phyloP scores from a whole-genome alignment of 2,888 invertebrate genomes.

The Cotesia congregata region DNA sequence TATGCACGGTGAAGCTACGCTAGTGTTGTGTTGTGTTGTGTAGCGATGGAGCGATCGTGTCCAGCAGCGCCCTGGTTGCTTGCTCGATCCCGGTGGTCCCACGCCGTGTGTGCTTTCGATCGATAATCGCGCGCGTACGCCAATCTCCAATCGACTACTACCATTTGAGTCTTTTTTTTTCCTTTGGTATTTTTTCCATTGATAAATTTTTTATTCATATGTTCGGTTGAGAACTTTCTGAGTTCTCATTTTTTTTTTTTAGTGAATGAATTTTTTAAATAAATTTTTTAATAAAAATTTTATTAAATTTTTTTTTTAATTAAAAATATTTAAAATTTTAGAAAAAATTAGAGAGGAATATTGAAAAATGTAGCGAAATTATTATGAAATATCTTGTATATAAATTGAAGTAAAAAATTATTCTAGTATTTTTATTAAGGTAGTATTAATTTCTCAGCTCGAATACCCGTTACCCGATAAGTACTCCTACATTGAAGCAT shows the following conservation, averaged over 20 bases:
- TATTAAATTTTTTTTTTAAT: too few species aligned
- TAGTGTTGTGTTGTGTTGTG: constrained; percentile 30
- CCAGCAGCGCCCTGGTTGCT: constrained; percentile 39
- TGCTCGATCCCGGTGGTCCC: constrained; percentile 68
- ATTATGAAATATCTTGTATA: too few species aligned
- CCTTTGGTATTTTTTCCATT: not conserved
- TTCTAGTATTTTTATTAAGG: too few species aligned
- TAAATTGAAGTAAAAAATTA: too few species aligned
- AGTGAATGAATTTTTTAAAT: too few species aligned
- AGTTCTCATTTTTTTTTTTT: not conserved
- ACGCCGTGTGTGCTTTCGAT: constrained; percentile 52
- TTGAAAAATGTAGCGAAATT: too few species aligned
- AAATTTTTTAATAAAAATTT: too few species aligned
- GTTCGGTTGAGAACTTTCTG: not conserved
- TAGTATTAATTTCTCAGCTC: not conserved
- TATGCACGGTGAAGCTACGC: constrained; percentile 54
- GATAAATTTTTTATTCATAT: not conserved
- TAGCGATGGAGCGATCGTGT: constrained; percentile 45
- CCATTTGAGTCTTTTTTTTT: not conserved
- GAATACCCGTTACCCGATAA: not conserved
- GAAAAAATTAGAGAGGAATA: too few species aligned
- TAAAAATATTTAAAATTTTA: too few species aligned
- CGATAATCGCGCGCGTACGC: constrained; percentile 43
- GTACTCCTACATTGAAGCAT: not conserved
- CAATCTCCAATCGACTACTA: constrained; percentile 42